Evolutionary conservation across 2,113 vertebrate genomes (phyloP), one percentile per base, ranked within the genome.

Genomic region (Leucosticte australis): DNA sequence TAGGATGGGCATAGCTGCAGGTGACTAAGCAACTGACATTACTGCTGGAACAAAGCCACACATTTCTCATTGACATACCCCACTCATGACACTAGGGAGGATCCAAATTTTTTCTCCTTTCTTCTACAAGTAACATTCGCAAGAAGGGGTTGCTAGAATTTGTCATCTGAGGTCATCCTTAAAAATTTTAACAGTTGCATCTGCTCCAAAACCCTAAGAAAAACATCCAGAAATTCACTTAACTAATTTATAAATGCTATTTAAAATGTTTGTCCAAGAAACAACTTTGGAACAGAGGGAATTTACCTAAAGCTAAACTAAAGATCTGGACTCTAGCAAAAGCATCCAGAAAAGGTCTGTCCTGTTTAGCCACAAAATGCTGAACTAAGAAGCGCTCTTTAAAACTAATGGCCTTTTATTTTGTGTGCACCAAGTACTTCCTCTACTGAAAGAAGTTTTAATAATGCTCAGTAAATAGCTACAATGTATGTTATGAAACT

Each of bases 141-240:
- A 88, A 89, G 79, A 79, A 50, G 9, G 3, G 26, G 10, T 63
- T 18, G 15, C 30, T 70, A 93, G 39, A 50, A 80, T 80, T 90
- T 26, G 10, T 63, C 30, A 80, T 49, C 39, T 9, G 10, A 91
- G 18, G 26, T 50, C n/a, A 64, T 14, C 33, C 27, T 81, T 75
- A 63, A 77, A 86, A 97, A 81, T 59, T 77, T 90, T 44, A 83
- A 79, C 26, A 87, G 28, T 4, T 59, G 13, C 22, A 67, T 19
- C 57, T 80, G 47, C 50, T 86, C 62, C 31, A 55, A 88, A 74
- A 13, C 12, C 44, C 22, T 50, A 46, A 47, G 39, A 84, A 67
- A 78, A 90, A 39, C 6, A 52, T 6, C 2, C 33, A 83, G 39
- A 55, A 35, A 42, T 52, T 75, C 17, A 82, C 53, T 78, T 75